Base-by-base conservation (phyloP, 2,797 vertebrate species). In the Simalia tracyae region DNA sequence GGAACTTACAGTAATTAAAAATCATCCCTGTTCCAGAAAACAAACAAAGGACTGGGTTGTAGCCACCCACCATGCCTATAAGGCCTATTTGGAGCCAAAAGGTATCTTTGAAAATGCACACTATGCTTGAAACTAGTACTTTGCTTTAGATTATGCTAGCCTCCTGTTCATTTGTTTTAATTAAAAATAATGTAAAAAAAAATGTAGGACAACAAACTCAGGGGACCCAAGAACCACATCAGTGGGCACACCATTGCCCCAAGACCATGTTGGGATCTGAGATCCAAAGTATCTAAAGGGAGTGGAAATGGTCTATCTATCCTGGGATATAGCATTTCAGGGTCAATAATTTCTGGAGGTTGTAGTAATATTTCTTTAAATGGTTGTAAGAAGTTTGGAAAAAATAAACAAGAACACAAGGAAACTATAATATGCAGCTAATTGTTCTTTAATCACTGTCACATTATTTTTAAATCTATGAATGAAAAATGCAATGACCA, bases 401-500 rank as follows among this genome's bases (percentile, higher is more conserved):
- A 57, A 22, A 95, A 96, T 95, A 84, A 91, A n/a, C 10, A 90
- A 42, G 60, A 42, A 9, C 17, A 5, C 31, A 56, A 28, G 50
- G 10, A 72, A 86, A 36, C 2, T 91, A 17, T 63, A 84, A 31
- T 54, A 87, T 0, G 0, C 0, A 91, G 22, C 64, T 92, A 91
- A 72, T 56, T 90, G 15, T 3, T 94, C 26, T 85, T 94, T 94
- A 89, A 91, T 92, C 91, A 15, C 19, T 93, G 19, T 0, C 11
- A 42, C 3, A 84, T 91, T 88, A 91, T 84, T 88, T n/a, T 3
- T 66, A 46, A 85, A 1, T 86, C 60, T 15, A 90, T 0, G 7
- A 85, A 85, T 0, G 14, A 19, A 92, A 76, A 57, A 89, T 17
- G 54, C 56, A 92, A 81, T 46, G 90, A 4, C 26, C 7, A 88